These are phyloP conservation scores for Neosalanx taihuensis DNA, from an alignment of 2,797 vertebrate genomes.

Conservation along the genomic window DNA sequence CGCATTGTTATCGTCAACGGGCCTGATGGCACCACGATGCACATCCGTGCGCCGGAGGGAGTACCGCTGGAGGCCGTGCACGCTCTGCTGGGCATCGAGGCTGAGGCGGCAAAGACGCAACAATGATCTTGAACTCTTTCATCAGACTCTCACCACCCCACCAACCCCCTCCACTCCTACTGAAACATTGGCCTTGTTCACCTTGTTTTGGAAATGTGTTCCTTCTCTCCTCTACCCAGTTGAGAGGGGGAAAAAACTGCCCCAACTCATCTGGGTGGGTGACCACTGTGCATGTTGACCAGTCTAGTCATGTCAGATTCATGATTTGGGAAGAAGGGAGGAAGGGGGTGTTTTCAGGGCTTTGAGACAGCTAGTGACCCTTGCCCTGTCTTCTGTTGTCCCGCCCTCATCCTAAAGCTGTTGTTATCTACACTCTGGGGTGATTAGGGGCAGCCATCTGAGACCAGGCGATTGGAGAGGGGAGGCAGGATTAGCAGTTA, in stretches of 20 bases:
- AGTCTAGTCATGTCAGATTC: too few species aligned
- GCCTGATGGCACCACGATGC: constrained; percentile 74
- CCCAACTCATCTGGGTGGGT: too few species aligned
- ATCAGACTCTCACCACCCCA: not conserved
- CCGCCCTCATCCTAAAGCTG: not conserved
- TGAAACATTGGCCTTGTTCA: not conserved
- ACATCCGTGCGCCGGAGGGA: constrained; percentile 72
- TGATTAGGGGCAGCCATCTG: not conserved
- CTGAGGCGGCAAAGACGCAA: constrained; percentile 56
- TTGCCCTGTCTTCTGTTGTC: not conserved
- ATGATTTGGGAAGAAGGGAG: too few species aligned
- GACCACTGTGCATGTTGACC: too few species aligned
- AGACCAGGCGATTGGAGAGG: not conserved
- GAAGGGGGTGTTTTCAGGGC: too few species aligned
- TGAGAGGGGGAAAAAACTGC: too few species aligned
- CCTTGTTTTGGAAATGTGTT: too few species aligned
- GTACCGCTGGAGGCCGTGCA: constrained; percentile 76
- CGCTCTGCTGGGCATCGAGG: constrained; percentile 76
- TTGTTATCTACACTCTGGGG: not conserved
- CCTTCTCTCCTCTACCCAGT: too few species aligned
- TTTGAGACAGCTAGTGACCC: not conserved
- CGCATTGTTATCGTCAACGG: constrained; percentile 74
- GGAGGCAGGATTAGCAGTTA: not conserved
- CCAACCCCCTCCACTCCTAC: not conserved
- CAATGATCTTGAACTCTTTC: constrained; percentile 30